Evolutionary conservation across 2,888 invertebrate species (phyloP).

Genomic region (Phorcus lineatus): DNA sequence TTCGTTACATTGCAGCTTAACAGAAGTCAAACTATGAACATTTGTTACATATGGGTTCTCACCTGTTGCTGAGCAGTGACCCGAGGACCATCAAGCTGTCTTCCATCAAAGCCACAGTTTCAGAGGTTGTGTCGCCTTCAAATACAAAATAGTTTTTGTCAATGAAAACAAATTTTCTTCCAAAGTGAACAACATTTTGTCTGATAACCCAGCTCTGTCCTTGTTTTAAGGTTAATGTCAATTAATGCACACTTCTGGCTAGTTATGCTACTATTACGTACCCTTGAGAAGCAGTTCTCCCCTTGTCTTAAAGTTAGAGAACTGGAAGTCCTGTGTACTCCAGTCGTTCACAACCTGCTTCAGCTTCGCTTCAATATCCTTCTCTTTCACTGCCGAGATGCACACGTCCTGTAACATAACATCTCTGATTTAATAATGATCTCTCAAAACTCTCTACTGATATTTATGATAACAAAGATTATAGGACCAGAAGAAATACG

Average conservation of each 20-base stretch:
- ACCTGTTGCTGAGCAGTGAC: conserved; percentile 92
- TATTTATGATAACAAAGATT: no score
- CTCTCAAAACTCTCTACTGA: no score
- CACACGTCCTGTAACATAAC: conserved; percentile 86
- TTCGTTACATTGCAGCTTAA: no score
- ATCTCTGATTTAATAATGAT: not conserved
- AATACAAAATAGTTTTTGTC: not conserved
- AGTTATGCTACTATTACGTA: conserved; percentile 30
- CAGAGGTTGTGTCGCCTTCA: conserved; percentile 92
- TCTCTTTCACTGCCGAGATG: conserved; percentile 98
- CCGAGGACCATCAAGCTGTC: conserved; percentile 97
- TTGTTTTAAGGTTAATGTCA: no score
- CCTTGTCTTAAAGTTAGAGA: conserved; percentile 94
- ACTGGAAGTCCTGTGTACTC: conserved; percentile 91
- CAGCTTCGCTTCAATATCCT: conserved; percentile 96
- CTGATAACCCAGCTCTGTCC: no score
- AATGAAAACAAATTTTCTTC: no score
- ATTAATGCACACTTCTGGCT: no score
- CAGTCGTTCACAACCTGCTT: conserved; percentile 96
- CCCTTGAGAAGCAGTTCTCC: conserved; percentile 91
- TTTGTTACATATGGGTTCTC: not conserved
- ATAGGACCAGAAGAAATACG: no score
- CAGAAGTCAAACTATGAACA: no score
- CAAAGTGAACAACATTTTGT: no score
- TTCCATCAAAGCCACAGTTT: conserved; percentile 95